Conservation (phyloP, 1,140 invertebrate species). For the Cotesia vestalis region DNA sequence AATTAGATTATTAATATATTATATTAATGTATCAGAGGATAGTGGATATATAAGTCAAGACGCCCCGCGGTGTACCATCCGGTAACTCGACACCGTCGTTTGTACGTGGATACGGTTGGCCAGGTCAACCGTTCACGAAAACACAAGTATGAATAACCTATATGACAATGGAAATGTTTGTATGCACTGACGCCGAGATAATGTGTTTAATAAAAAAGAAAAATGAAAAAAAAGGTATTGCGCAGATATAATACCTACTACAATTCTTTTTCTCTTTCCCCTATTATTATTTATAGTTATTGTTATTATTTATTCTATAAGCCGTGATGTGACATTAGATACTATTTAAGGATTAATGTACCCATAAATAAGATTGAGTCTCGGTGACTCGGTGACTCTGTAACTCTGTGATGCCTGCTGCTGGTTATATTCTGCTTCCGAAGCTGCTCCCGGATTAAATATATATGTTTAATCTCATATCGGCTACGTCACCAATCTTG, state of each 20-base stretch:
- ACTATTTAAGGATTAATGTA: constrained; percentile 68
- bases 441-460: constrained; percentile 17
- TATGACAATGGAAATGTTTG: constrained; percentile 59
- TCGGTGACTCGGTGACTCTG: constrained; percentile 5
- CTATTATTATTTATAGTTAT: constrained; percentile 14
- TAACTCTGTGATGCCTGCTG: constrained; percentile 3
- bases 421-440: background rate
- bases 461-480: background rate
- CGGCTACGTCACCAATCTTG: constrained; percentile 11
- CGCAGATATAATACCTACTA: constrained; percentile 7
- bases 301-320: background rate
- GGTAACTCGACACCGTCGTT: constrained; percentile 67
- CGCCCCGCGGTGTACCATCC: constrained; percentile 66
- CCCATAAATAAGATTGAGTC: constrained; percentile 65
- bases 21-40: constrained; percentile 45
- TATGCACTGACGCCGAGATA: constrained; percentile 15
- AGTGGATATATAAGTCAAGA: constrained; percentile 63
- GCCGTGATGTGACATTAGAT: constrained; percentile 63
- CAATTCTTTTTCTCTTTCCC: constrained; percentile 34
- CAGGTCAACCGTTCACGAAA: constrained; percentile 56
- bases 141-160: constrained; percentile 62
- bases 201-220: constrained; percentile 15
- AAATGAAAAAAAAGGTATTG: constrained; percentile 48
- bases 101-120: constrained; percentile 60
- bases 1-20: no score